These are phyloP conservation scores for Fregata magnificens DNA, from an alignment of 2,113 vertebrate genomes.

Conservation along the genomic window DNA sequence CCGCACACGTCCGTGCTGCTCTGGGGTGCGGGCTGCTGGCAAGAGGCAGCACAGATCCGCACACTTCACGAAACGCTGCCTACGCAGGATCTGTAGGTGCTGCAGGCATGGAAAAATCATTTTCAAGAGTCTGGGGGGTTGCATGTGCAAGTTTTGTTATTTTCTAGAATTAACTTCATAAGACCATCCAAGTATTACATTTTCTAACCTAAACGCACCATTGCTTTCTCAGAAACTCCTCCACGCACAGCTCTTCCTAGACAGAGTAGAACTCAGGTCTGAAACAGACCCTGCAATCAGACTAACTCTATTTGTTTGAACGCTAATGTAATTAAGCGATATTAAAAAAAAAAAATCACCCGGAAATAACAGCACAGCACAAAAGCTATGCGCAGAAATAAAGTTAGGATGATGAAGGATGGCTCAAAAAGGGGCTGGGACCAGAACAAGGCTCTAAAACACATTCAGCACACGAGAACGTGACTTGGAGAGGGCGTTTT, in stretches of 20 bases:
- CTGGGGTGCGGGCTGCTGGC: neutral
- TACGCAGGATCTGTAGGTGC: neutral
- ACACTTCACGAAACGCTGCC: neutral
- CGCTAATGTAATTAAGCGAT: neutral
- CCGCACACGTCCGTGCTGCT: neutral
- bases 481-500: neutral
- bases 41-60: neutral
- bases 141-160: neutral
- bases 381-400: neutral
- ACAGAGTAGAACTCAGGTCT: neutral
- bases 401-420: neutral
- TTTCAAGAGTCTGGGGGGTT: neutral
- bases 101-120: neutral
- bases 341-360: neutral
- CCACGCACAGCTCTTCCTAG: neutral
- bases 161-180: neutral
- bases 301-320: neutral
- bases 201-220: neutral
- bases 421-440: neutral
- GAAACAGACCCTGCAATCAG: neutral
- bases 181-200: neutral
- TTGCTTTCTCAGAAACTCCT: neutral
- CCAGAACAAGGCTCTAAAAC: neutral
- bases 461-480: rapidly evolving
- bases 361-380: neutral